Conservation (phyloP, 1,140 invertebrate species). For the Heliothis virescens region DNA sequence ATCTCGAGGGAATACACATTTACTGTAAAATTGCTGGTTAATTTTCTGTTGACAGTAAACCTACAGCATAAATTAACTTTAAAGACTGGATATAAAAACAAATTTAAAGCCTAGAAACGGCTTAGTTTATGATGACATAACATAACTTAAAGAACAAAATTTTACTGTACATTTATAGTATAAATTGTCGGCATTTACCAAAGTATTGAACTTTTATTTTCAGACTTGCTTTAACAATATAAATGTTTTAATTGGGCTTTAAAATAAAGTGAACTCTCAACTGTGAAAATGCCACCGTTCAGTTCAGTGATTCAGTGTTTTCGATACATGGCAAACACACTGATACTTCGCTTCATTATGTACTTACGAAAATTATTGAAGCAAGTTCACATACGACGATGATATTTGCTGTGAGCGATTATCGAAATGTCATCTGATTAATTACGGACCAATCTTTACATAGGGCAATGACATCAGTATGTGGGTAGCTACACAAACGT, state of each 20-base stretch:
- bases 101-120: background rate
- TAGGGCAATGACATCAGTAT: constrained; percentile 28
- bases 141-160: background rate
- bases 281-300: constrained; percentile 19
- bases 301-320: constrained; percentile 19
- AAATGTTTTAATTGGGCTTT: constrained; percentile 27
- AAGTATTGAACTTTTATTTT: constrained; percentile 4
- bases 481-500: constrained; percentile 35
- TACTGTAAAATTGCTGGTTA: constrained; percentile 22
- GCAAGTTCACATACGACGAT: background rate
- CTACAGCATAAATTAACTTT: background rate
- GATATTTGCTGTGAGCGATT: background rate
- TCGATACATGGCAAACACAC: constrained; percentile 17
- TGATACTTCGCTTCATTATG: background rate
- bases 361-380: constrained; percentile 24
- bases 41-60: constrained; percentile 1
- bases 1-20: background rate
- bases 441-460: constrained; percentile 22
- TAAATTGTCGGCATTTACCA: background rate
- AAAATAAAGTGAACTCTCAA: constrained; percentile 14
- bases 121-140: background rate
- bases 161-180: background rate
- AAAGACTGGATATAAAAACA: constrained; percentile 4
- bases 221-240: background rate
- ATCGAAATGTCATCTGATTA: constrained; percentile 46